Base-by-base conservation (phyloP, 2,797 vertebrate species). In the Xiphophorus birchmanni region DNA sequence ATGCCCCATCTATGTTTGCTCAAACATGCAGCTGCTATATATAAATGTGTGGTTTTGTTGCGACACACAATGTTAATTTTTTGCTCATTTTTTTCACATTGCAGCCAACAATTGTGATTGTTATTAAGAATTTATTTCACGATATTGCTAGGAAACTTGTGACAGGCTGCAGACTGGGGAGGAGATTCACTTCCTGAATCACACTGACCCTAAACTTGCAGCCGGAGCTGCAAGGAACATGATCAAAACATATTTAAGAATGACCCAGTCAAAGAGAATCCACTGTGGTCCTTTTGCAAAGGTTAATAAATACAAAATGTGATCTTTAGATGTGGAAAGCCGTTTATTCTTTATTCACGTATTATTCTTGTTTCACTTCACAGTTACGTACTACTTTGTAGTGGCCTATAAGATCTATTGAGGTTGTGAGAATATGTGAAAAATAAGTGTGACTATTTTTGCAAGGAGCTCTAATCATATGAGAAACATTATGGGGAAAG, bases 1-100 rank as follows among this genome's bases (percentile, higher is more conserved):
- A 80, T 69, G 45, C 52, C 56, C 56, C 54, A 44, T 79, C 32
- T 37, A 44, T 29, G 37, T 76, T 32, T 54, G 29, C 50, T 67
- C 63, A 37, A 42, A 78, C 48, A 29, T 12, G 56, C 44, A 77
- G 58, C 32, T 13, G 37, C 18, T 44, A 45, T 71, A 26, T 37
- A 15, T 4, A 26, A 26, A 21, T 52, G 6, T n/a, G 4, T 71
- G 26, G 26, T 47, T 65, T 40, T 13, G 11, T 45, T 65, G 26
- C 2, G 9, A 35, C 29, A 17, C 5, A 17, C 18, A 26, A 12
- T 42, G 37, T 40, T 52, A 7, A 23, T 23, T 52, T 23, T 23
- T 35, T 37, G 18, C 37, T 17, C 7, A 7, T 10, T 67, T 63
- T 63, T 35, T 63, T 35, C 32, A 67, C 18, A 21, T 40, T 40